These are phyloP conservation scores for Toxotes jaculatrix DNA, from an alignment of 2,113 vertebrate genomes.

Conservation along the genomic window DNA sequence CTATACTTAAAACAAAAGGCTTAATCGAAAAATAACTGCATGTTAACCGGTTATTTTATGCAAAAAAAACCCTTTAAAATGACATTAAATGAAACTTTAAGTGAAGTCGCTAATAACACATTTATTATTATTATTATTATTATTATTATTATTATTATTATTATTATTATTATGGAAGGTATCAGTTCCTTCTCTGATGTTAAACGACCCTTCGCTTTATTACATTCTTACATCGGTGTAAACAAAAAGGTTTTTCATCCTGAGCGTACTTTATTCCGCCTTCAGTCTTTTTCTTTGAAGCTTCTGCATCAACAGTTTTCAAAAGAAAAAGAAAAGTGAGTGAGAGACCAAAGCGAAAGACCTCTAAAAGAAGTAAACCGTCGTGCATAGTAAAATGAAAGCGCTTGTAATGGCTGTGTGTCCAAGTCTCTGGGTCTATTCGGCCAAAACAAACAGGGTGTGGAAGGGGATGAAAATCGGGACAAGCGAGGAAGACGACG, in stretches of 20 bases:
- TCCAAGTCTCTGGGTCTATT: conserved; percentile 82
- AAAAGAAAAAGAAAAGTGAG: conserved; percentile 76
- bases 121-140: too few relatives aligned
- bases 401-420: conserved; percentile 86
- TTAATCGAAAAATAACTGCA: neutral
- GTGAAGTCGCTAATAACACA: too few relatives aligned
- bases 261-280: conserved; percentile 58
- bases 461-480: conserved; percentile 81
- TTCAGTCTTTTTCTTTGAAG: conserved; percentile 80
- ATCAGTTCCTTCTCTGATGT: too few relatives aligned
- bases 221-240: neutral
- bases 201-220: neutral
- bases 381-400: conserved; percentile 72
- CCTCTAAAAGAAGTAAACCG: conserved; percentile 53
- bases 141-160: neutral
- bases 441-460: conserved; percentile 89
- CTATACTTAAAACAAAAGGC: neutral
- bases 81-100: neutral
- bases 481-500: conserved; percentile 75
- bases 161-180: neutral
- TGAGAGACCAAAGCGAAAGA: conserved; percentile 87
- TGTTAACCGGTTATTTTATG: neutral
- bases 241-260: neutral
- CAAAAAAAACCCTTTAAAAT: neutral
- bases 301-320: conserved; percentile 86